Evolutionary conservation across 1,140 invertebrate genomes (phyloP).

Genomic region (Maniola jurtina): DNA sequence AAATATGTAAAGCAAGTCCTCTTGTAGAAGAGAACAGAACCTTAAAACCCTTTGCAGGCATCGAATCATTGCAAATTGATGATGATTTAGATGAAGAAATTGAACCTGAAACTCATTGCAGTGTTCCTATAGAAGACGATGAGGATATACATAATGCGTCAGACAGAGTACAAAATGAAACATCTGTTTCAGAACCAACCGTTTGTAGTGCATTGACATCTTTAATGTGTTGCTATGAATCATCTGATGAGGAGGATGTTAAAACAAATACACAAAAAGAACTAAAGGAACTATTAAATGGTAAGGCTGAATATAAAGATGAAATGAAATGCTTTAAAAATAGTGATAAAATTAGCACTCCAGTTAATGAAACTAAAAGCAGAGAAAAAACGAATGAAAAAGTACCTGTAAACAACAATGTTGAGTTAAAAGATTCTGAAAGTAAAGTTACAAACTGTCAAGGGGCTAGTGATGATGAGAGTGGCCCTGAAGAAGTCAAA

Average conservation of each 20-base stretch:
- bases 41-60: conserved; percentile 60
- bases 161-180: conserved; percentile 22
- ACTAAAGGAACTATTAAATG: conserved; percentile 1
- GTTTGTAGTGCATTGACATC: conserved; percentile 77
- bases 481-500: conserved; percentile 73
- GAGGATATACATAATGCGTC: conserved; percentile 34
- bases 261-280: conserved; percentile 18
- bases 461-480: conserved; percentile 59
- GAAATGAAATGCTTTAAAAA: background rate
- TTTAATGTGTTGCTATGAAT: conserved; percentile 78
- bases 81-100: conserved; percentile 35
- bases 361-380: background rate
- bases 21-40: conserved; percentile 34
- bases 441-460: background rate
- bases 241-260: conserved; percentile 69
- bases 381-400: conserved; percentile 4
- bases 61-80: conserved; percentile 44
- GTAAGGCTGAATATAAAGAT: background rate
- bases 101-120: conserved; percentile 24
- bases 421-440: conserved; percentile 17
- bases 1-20: conserved; percentile 34
- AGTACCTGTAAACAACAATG: background rate
- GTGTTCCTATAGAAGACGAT: conserved; percentile 59
- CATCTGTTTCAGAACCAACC: conserved; percentile 32
- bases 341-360: background rate